Evolutionary conservation across 2,888 invertebrate genomes (phyloP).

Genomic region (Hydropsyche betteni): DNA sequence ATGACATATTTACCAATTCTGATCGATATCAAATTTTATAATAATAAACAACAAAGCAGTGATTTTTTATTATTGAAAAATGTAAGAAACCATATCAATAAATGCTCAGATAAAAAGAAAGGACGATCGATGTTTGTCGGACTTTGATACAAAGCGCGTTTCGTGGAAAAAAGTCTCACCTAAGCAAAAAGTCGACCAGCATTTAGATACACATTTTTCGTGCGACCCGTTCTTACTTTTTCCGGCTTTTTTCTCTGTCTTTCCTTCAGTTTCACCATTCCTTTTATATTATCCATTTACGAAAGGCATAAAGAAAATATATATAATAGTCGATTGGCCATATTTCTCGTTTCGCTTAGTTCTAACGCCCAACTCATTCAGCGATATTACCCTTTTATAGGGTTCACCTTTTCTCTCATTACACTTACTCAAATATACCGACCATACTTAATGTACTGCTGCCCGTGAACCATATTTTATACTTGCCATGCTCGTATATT

Average conservation of each 20-base stretch:
- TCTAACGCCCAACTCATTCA: slow-evolving; percentile 41
- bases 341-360: slow-evolving; percentile 40
- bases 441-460: slow-evolving; percentile 27
- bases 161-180: slow-evolving; percentile 24
- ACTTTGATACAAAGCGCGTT: too few species aligned
- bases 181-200: slow-evolving; percentile 40
- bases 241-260: background rate
- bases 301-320: slow-evolving; percentile 40
- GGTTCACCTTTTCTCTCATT: slow-evolving; percentile 41
- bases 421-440: slow-evolving; percentile 40
- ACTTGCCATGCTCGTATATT: slow-evolving; percentile 11
- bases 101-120: too few species aligned
- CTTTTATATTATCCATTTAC: slow-evolving; percentile 42
- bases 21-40: too few species aligned
- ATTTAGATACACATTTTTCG: slow-evolving; percentile 40
- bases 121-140: too few species aligned
- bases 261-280: slow-evolving; percentile 1
- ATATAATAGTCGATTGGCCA: slow-evolving; percentile 42
- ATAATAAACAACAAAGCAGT: too few species aligned
- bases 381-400: slow-evolving; percentile 40
- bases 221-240: slow-evolving; percentile 16
- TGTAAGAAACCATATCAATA: too few species aligned
- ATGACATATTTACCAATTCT: too few species aligned
- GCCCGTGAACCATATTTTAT: slow-evolving; percentile 12
- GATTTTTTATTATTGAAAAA: too few species aligned